Conservation (phyloP, 2,797 vertebrate genomes). For the Alectoris magna region DNA sequence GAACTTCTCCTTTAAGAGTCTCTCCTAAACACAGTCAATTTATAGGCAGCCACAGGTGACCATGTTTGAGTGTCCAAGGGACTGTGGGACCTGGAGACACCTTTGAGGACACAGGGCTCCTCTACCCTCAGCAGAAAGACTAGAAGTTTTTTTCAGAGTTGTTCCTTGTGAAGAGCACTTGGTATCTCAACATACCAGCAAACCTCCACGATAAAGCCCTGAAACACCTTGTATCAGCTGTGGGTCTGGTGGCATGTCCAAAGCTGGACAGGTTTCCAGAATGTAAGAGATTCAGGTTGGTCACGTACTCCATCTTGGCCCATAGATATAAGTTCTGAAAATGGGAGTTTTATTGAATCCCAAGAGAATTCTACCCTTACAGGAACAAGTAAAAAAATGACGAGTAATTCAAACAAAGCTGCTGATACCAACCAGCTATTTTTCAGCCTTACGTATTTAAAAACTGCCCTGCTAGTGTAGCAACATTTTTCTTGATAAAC, state of each 20-base stretch:
- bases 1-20: not conserved
- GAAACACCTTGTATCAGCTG: not conserved
- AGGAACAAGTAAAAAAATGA: not conserved
- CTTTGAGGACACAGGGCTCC: not conserved
- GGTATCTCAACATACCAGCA: rapidly evolving
- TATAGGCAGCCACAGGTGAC: rapidly evolving
- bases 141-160: not conserved
- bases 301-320: not conserved
- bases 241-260: not conserved
- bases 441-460: not conserved
- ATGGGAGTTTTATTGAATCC: not conserved
- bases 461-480: not conserved
- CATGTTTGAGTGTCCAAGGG: not conserved
- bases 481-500: not conserved
- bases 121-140: not conserved
- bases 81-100: not conserved
- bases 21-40: rapidly evolving
- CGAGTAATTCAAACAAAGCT: not conserved
- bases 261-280: not conserved
- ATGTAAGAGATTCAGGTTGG: not conserved
- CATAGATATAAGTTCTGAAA: not conserved
- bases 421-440: not conserved
- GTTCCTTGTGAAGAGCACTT: not conserved
- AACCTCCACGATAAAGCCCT: not conserved
- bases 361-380: not conserved